Evolutionary conservation across 2,113 vertebrate genomes (phyloP), one percentile per base, ranked within the genome.

Genomic region (Telmatochromis brachygnathus): DNA sequence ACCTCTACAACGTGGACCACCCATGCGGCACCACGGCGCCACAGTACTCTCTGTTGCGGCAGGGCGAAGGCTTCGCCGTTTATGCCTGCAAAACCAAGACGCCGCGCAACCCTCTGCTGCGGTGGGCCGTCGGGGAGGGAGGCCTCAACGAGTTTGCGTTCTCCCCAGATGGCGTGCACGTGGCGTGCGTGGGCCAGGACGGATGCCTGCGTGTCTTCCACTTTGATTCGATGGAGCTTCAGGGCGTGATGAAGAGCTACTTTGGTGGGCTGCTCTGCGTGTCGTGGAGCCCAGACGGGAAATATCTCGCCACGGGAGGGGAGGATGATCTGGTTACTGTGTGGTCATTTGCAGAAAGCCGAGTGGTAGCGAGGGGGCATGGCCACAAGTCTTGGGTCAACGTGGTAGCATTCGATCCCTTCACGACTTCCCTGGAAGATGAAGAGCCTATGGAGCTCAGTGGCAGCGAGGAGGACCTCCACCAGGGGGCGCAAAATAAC

Each of bases 311-410:
- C 60, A 98, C 98, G 0, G 98, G 98, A 0, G 98, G 98, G 0
- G 98, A 99, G 84, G 98, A 99, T 0, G 98, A 99, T 88, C 88
- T 99, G 87, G 98, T 99, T 5, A 99, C 98, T 0, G 98, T 99
- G 3, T 99, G 98, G 98, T 99, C 98, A 0, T 98, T 99, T 3
- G 79, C 97, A 0, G 97, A 99, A 17, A 97, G 97, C 5, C 95
- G 98, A 0, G 98, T 99, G 75, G 97, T 99, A 1, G 98, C 98
- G 1, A 90, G 98, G 0, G 98, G 98, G 0, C 98, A 97, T 1
- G 98, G 98, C 1, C 98, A 99, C 94, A 98, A 98, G 85, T 99
- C 98, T 0, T 99, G 98, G 98, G 98, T 99, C 54, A 99, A 98
- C 0, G 98, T 98, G 0, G 98, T 99, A 85, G 98, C 98, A 0